Percentiles rank a stretch among this genome's conserved stretches.
Conservation (phyloP, 2,113 vertebrate genomes). For the Salvelinus alpinus region DNA sequence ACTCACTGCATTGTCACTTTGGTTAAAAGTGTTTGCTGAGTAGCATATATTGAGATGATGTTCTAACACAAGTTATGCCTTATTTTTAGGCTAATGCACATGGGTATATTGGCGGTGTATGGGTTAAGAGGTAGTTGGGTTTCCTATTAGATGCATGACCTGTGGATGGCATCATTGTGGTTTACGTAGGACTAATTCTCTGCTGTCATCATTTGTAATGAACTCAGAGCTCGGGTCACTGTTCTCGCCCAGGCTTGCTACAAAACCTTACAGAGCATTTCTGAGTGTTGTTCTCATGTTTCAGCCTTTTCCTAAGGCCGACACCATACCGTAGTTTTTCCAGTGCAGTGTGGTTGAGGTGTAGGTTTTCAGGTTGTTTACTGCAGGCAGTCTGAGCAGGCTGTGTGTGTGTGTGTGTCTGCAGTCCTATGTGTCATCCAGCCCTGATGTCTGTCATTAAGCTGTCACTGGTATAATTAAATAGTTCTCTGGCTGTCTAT, state of each 20-base stretch:
- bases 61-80: no score
- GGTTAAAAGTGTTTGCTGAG: no score
- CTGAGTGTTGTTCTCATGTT: conserved; percentile 43
- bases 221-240: not conserved
- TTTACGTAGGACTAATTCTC: no score
- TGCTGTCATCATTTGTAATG: no score
- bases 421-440: not conserved
- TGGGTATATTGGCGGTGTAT: no score
- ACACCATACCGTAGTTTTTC: not conserved
- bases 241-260: conserved; percentile 40
- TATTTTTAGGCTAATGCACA: no score
- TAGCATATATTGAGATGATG: no score
- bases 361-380: conserved; percentile 65
- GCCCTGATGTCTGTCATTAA: conserved; percentile 59
- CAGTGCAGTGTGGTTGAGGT: conserved; percentile 27
- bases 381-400: conserved; percentile 43
- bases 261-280: conserved; percentile 46
- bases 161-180: no score
- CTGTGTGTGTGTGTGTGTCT: conserved; percentile 29
- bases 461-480: conserved; percentile 73
- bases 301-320: conserved; percentile 19
- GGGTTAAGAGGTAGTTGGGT: no score
- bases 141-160: no score
- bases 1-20: no score
- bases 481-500: conserved; percentile 55